A percentile compares a stretch with the other conserved stretches of the same genome.
These are phyloP conservation scores for Brachionus paranguensis DNA, from an alignment of 1,140 invertebrate genomes.

Conservation along the genomic window DNA sequence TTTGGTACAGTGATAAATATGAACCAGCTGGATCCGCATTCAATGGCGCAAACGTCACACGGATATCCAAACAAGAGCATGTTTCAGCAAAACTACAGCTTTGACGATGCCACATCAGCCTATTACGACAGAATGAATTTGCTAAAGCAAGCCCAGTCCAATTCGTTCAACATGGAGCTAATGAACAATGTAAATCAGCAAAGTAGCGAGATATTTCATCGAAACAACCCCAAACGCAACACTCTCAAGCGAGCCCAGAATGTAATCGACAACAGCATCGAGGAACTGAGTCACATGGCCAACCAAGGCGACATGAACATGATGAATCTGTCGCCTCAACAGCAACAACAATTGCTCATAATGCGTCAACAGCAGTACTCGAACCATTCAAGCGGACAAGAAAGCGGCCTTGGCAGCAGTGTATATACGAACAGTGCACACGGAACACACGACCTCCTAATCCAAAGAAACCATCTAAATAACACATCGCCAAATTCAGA, in stretches of 20 bases:
- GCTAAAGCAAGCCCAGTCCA: constrained; percentile 13
- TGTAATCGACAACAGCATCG: not conserved
- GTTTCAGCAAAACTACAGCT: constrained; percentile 27
- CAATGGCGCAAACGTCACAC: not conserved
- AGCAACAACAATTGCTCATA: not conserved
- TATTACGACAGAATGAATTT: constrained; percentile 1
- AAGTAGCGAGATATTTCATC: not conserved
- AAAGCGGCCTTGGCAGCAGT: not conserved
- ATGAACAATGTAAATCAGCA: not conserved
- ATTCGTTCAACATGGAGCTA: constrained; percentile 18
- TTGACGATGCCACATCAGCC: constrained; percentile 17
- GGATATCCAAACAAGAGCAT: not conserved
- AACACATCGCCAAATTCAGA: not conserved
- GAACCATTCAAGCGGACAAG: constrained; percentile 25
- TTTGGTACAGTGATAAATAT: not conserved
- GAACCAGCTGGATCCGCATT: not conserved
- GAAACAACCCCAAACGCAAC: constrained; percentile 17
- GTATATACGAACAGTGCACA: constrained; percentile 28
- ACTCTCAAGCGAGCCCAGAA: not conserved
- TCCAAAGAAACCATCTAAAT: not conserved
- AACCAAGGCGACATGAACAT: not conserved
- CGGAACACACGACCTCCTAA: not conserved
- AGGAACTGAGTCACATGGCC: not conserved
- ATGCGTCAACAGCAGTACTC: constrained; percentile 27
- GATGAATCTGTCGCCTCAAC: not conserved